phyloP scores from a whole-genome alignment of 1,140 invertebrate species.

The Colletes gigas region DNA sequence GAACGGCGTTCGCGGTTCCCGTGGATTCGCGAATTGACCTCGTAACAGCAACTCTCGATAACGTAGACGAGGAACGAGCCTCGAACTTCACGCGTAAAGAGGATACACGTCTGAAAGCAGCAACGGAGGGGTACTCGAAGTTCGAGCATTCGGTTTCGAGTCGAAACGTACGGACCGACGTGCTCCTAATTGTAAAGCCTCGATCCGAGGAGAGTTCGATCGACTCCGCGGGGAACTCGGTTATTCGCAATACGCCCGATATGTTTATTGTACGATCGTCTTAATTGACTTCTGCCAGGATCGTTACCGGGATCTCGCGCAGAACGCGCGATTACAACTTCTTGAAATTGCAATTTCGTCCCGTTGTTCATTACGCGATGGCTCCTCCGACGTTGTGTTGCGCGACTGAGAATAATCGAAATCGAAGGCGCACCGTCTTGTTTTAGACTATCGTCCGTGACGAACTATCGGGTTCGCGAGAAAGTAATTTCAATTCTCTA shows the following conservation, averaged over 20 bases:
- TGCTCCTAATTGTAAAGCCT: slow-evolving; percentile 25
- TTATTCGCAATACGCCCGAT: slow-evolving; percentile 29
- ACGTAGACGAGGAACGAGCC: slow-evolving; percentile 7
- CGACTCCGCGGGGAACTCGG: neutral
- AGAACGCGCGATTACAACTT: neutral
- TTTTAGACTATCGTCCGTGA: neutral
- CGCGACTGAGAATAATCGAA: neutral
- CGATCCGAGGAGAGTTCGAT: slow-evolving; percentile 10
- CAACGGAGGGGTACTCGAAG: neutral
- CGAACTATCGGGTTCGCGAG: no score
- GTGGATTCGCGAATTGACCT: neutral
- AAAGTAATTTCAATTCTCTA: no score
- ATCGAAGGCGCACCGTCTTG: neutral
- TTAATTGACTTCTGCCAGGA: slow-evolving; percentile 31
- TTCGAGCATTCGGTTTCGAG: slow-evolving; percentile 15
- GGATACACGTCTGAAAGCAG: neutral
- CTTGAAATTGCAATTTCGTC: slow-evolving; percentile 17
- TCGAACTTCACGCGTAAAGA: slow-evolving; percentile 34
- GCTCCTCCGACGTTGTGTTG: neutral
- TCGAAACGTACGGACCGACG: slow-evolving; percentile 19
- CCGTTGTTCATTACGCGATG: neutral
- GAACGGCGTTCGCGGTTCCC: slow-evolving; percentile 7
- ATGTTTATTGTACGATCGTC: slow-evolving; percentile 36
- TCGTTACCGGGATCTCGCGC: neutral
- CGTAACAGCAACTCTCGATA: slow-evolving; percentile 10